These are phyloP conservation scores for Heptranchias perlo DNA, from an alignment of 2,113 vertebrate genomes.

Conservation along the genomic window DNA sequence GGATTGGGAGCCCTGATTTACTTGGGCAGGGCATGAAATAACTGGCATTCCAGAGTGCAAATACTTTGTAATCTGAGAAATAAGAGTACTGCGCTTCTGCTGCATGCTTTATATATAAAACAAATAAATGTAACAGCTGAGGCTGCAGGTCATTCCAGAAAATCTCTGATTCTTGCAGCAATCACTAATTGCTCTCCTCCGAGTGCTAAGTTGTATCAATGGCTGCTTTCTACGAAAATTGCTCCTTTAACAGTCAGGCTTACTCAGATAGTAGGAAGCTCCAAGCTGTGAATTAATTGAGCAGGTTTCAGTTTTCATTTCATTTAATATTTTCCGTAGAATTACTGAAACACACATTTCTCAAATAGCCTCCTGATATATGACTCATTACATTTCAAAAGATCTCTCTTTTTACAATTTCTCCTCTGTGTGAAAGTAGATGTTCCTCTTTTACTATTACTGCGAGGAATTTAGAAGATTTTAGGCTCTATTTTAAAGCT, in stretches of 20 bases:
- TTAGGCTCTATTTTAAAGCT: not conserved
- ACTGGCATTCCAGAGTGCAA: not conserved
- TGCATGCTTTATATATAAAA: not conserved
- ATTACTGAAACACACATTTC: not conserved
- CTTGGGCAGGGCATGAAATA: not conserved
- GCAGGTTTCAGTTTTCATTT: conserved; percentile 2
- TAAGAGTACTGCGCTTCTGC: not conserved
- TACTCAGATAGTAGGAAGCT: not conserved
- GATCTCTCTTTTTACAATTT: conserved; percentile 3
- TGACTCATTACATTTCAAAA: not conserved
- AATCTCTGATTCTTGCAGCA: not conserved
- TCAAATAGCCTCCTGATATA: not conserved
- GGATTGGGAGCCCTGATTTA: not conserved
- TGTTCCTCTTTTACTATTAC: not conserved
- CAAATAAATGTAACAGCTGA: conserved; percentile 19
- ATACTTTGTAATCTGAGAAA: not conserved
- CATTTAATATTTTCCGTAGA: not conserved
- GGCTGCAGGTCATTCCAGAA: not conserved
- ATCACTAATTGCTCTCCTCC: not conserved
- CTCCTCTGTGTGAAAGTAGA: not conserved
- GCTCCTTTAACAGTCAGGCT: not conserved
- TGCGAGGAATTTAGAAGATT: not conserved
- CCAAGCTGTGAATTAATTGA: not conserved
- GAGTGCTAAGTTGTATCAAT: not conserved
- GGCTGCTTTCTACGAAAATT: not conserved